Base-by-base conservation (phyloP, 2,113 vertebrate genomes). In the Urocynchramus pylzowi region DNA sequence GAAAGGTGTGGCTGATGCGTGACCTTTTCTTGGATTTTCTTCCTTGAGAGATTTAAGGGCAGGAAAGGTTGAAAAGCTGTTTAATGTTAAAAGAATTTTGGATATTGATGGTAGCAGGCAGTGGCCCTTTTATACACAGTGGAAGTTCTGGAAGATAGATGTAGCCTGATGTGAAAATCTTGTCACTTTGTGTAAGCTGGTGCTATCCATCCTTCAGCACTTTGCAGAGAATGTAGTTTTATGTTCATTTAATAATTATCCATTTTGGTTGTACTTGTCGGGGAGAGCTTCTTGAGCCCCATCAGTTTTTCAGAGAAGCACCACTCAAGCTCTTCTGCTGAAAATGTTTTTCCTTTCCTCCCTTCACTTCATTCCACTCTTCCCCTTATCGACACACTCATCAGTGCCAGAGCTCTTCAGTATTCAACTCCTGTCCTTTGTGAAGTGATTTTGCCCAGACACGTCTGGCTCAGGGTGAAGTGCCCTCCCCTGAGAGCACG, bases 381-480 rank as follows among this genome's bases (percentile, higher is more conserved):
- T 98, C 97, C 98, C 98, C 97, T 98, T 98, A 98, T 98, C 98
- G 98, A 98, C 98, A 95, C 97, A 98, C 98, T 98, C 98, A 98
- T 98, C 98, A 98, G 98, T 97, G 98, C 98, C 98, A 98, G 97
- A 98, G 98, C 99, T 99, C 98, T 98, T 99, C 99, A 99, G 99
- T 99, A 99, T 99, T 99, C 99, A 97, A 97, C 98, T 99, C 98
- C 99, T 99, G 99, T 99, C 99, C 98, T 99, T 98, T 99, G 99
- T 98, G 98, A 99, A 99, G 99, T 99, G 99, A 99, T 99, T 99
- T 99, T 99, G 99, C 99, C 98, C 99, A 99, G 99, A 99, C 99
- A 99, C 99, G 99, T 99, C 99, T 99, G 99, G 99, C 99, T 99
- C 99, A 98, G 99, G 99, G 99, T 99, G 99, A 99, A 99, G 99